Base-by-base conservation (phyloP, 2,113 vertebrate species). In the Meriones unguiculatus region DNA sequence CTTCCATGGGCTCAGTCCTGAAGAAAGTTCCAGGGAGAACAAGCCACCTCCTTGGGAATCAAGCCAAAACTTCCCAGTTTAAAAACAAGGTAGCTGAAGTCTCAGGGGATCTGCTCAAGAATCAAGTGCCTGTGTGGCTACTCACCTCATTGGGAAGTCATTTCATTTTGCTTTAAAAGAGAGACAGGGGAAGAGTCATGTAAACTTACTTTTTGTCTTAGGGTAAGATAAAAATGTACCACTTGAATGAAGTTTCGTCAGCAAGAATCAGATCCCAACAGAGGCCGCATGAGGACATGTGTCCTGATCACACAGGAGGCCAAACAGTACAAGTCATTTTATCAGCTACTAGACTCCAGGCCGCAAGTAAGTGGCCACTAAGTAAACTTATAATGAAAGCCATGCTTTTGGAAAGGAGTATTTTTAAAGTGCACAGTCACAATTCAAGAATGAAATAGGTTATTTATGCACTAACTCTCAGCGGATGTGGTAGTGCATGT, bases 21-120 rank as follows among this genome's bases (percentile, higher is more conserved):
- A 92, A 54, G 81, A 4, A 87, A 73, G 46, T 54, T 15, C 38
- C 85, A 86, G 67, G 4, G 4, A 85, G 62, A 95, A 97, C 57
- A 97, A 94, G 52, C 46, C 8, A 35, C 67, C 87, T 85, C 59
- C 88, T 94, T 2, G 0, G 52, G 76, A 97, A 91, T 73, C 85
- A 89, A 14, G 90, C 90, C 94, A 95, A 41, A 18, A 57, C 75
- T 62, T 95, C 69, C 77, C 91, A 30, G 14, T 57, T 35, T 46
- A 46, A 41, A 70, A 57, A 28, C 76, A 96, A 97, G 90, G 96
- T 67, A 81, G 87, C 80, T 72, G 52, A 72, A 96, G 76, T 80
- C 80, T 94, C 94, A 92, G 12, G 50, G 84, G 69, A 89, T 9
- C 38, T 87, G 84, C 0, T 96, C 65, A 98, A 97, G 76, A 98